Evolutionary conservation across 2,888 invertebrate species (phyloP), one percentile per base, ranked within the genome.

Genomic region (Mycogona germanica): DNA sequence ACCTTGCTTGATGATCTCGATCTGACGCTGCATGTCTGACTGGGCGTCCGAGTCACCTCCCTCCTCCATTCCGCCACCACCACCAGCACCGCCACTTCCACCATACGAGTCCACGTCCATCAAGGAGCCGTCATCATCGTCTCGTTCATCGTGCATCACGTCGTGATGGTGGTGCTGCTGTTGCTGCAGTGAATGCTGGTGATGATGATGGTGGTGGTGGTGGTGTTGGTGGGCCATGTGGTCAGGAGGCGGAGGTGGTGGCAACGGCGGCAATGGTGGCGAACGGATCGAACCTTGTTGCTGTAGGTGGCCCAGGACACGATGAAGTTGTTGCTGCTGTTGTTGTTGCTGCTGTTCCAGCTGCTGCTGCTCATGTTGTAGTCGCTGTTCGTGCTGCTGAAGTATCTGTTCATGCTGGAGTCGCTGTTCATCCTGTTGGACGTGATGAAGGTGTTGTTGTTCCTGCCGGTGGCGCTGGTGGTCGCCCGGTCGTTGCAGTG

Each of bases 1-100:
- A 56, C 80, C 80, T 62, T 82, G 81, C 66, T 80, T 80, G 67
- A 71, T 75, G 26, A 50, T 55, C 28, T 53, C 54, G 21, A 54
- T 54, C 25, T 49, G 47, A 19, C 54, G 26, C 49, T 54, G 54
- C 48, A 42, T 49, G 21, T 40, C 42, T 2, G 49, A 48, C 23
- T 49, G 49, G 4, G 54, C 49, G 23, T 45, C 42, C n/a, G n/a
- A n/a, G n/a, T n/a, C n/a, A n/a, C n/a, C n/a, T n/a, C n/a, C n/a
- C n/a, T n/a, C 41, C 6, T 40, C 41, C 41, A 40, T 40, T 9
- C 14, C 14, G 6, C 6, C 21, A 6, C 6, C n/a, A n/a, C 21
- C 41, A 40, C 21, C 21, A 9, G 17, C 41, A n/a, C 41, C 21
- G 6, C 7, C 6, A n/a, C 6, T 40, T 9, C 17, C 6, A 6